Evolutionary conservation across 2,113 vertebrate species (phyloP).

Genomic region (Tetraodon nigroviridis): DNA sequence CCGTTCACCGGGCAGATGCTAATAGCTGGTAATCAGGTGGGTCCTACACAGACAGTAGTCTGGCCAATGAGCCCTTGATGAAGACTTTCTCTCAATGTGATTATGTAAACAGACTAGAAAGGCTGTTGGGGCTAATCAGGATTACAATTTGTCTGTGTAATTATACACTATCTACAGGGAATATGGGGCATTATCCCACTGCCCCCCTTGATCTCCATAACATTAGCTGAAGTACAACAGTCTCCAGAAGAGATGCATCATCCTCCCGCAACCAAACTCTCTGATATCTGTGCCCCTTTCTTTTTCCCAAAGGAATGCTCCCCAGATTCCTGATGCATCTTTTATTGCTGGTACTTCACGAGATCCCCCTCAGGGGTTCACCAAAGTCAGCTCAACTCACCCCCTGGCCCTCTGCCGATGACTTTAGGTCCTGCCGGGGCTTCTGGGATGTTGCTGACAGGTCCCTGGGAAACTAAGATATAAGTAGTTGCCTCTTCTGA

Average conservation of each 20-base stretch:
- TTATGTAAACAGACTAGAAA: conserved; percentile 65
- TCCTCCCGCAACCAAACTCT: background rate
- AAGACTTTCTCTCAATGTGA: conserved; percentile 64
- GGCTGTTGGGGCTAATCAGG: conserved; percentile 65
- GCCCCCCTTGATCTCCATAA: conserved; percentile 39
- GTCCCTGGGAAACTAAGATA: conserved; percentile 25
- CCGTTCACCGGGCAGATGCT: conserved; percentile 21
- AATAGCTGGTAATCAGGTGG: conserved; percentile 58
- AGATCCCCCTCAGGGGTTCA: conserved; percentile 9
- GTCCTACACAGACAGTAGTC: conserved; percentile 53
- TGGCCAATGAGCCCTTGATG: conserved; percentile 59
- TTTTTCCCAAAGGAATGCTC: conserved; percentile 4
- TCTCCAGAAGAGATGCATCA: background rate
- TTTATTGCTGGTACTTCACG: conserved; percentile 31
- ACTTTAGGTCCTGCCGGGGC: conserved; percentile 10
- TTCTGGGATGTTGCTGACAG: conserved; percentile 33
- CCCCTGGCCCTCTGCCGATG: conserved; percentile 10
- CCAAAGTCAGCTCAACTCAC: conserved; percentile 21
- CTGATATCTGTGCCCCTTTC: no score
- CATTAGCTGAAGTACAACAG: conserved; percentile 18
- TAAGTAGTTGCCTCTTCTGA: conserved; percentile 41
- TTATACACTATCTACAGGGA: conserved; percentile 62
- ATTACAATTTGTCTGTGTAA: conserved; percentile 71
- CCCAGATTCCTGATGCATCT: conserved; percentile 22
- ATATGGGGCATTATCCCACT: conserved; percentile 50